These are phyloP conservation scores for Papilio polytes DNA, from an alignment of 1,140 invertebrate species.

Conservation along the genomic window DNA sequence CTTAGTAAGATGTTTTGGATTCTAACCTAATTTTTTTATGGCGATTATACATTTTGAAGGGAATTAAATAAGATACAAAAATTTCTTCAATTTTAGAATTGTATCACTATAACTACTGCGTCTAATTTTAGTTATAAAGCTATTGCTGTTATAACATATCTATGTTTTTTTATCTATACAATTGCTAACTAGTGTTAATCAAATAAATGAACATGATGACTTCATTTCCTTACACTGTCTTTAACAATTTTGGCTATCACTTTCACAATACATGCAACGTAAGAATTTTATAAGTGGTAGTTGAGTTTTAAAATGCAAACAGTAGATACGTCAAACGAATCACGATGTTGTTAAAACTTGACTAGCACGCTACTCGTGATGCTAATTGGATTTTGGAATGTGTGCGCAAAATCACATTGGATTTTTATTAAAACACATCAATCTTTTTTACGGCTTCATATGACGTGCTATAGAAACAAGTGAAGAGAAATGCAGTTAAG, in stretches of 20 bases:
- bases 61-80: background rate
- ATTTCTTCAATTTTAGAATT: too few relatives aligned
- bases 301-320: background rate
- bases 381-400: conserved; percentile 15
- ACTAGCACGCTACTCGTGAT: background rate
- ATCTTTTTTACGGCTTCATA: background rate
- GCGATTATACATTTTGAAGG: background rate
- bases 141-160: too few relatives aligned
- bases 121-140: too few relatives aligned
- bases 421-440: conserved; percentile 22
- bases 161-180: too few relatives aligned
- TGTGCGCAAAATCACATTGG: background rate
- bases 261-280: too few relatives aligned
- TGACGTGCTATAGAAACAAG: background rate
- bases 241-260: too few relatives aligned
- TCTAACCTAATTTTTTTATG: background rate
- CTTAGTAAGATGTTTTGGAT: background rate
- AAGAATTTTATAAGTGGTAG: background rate
- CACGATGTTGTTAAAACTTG: conserved; percentile 8
- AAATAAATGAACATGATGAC: too few relatives aligned
- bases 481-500: background rate
- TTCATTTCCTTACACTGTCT: too few relatives aligned
- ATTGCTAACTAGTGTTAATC: too few relatives aligned
- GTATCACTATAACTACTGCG: too few relatives aligned
- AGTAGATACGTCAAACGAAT: background rate